Evolutionary conservation across 2,888 invertebrate genomes (phyloP).

Genomic region (Bruchidius siliquastri): DNA sequence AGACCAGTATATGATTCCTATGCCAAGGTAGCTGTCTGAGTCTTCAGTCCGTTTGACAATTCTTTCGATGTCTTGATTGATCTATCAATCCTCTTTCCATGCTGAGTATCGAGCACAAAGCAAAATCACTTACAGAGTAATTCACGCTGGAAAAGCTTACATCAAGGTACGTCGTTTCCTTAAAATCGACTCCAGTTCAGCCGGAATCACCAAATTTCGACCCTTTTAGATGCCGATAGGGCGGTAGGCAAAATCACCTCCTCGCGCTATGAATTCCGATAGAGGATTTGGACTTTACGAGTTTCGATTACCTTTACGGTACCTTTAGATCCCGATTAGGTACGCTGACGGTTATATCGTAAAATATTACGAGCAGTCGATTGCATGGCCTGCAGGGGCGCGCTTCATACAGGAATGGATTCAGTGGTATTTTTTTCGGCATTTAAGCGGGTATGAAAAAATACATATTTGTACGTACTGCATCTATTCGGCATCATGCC

Average conservation of each 20-base stretch:
- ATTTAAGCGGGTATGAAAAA: no score
- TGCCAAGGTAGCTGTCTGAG: no score
- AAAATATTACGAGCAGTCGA: constrained; percentile 38
- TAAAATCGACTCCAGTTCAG: neutral
- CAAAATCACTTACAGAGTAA: neutral
- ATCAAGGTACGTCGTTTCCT: neutral
- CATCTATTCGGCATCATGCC: no score
- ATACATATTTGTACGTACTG: no score
- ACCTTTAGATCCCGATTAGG: constrained; percentile 42
- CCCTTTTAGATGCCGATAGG: neutral
- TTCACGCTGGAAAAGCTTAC: neutral
- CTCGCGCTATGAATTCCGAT: constrained; percentile 39
- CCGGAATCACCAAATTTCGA: neutral
- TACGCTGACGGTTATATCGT: constrained; percentile 30
- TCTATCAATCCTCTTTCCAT: no score
- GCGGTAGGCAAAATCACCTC: constrained; percentile 17
- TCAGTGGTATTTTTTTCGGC: no score
- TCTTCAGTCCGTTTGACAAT: no score
- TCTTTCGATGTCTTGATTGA: no score
- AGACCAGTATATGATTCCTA: no score
- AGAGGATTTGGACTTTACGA: constrained; percentile 46
- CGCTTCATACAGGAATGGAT: neutral
- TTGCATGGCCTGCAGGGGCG: neutral
- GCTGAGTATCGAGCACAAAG: neutral
- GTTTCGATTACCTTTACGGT: constrained; percentile 49